Base-by-base conservation (phyloP, 92 coral and sea anemone genomes). In the Porites lobata region DNA sequence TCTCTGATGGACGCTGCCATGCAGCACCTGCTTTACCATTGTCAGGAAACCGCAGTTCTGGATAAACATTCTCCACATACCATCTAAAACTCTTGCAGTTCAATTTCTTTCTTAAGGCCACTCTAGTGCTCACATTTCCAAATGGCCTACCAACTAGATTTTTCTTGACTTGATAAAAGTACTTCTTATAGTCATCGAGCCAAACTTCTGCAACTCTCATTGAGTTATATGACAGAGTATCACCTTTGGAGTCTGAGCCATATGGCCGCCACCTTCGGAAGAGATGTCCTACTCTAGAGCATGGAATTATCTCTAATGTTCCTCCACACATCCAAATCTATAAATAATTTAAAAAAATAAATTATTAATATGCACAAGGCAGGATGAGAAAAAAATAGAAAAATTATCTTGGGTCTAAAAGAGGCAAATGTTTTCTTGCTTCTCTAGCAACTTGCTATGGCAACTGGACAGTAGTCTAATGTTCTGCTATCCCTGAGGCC, bases 281-380 rank as follows among this genome's bases (percentile, higher is more conserved):
- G 72, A 96, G 72, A 86, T 96, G 99, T 26, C 99, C 98, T 18
- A 96, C 98, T 69, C 97, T 91, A 75, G 99, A 96, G 85, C 99
- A 96, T 0, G 99, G 99, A 18, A 93, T 91, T 15, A 96, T 96
- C 87, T 96, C 95, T 21, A 96, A 78, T 50, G 86, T 66, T 11
- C 99, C 99, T 43, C 99, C 99, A 90, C 99, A 96, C 98, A 95
- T 96, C 99, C 99, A 96, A 53, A 96, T 92, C 99, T 96, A 85
- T 17, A 56, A 29, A 9, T 1, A 53, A 38, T 38, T 38, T 38
- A 38, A 38, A 38, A 3, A 4, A 38, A 38, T 38, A 38, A 38
- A 38, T 38, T 38, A 38, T 38, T 38, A 21, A 21, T 21, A 38
- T 38, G 47, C 47, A 4, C 47, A 38, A 38, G 47, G 4, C 47